phyloP scores from a whole-genome alignment of 2,797 vertebrate genomes.

The Atherinosoma microstoma region DNA sequence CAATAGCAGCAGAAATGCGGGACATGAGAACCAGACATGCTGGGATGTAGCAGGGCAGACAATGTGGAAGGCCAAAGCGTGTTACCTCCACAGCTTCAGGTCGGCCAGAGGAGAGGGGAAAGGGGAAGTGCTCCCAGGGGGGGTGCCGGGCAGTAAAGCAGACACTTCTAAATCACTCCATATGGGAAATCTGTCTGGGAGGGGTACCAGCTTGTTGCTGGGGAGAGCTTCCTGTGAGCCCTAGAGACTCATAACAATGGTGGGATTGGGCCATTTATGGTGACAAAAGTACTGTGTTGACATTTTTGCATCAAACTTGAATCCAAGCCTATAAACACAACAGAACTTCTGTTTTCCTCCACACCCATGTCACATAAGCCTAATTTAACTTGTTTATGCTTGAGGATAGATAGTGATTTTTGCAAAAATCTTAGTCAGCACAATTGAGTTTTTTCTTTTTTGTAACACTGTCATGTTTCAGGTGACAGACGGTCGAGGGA shows the following conservation, averaged over 20 bases:
- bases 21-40: constrained; percentile 48
- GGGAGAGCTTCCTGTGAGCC: constrained; percentile 71
- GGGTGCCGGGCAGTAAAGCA: constrained; percentile 66
- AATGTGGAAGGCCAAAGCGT: constrained; percentile 62
- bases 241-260: constrained; percentile 59
- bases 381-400: background rate
- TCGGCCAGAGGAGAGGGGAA: constrained; percentile 51
- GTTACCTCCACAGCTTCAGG: constrained; percentile 57
- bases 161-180: constrained; percentile 82
- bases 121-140: constrained; percentile 67
- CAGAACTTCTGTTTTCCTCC: background rate
- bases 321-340: constrained; percentile 5
- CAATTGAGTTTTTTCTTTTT: background rate
- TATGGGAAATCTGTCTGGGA: constrained; percentile 77
- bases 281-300: constrained; percentile 42
- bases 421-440: background rate
- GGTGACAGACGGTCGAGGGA: constrained; percentile 91
- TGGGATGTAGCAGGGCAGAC: constrained; percentile 63
- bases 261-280: constrained; percentile 39
- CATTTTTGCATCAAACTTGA: constrained; percentile 33
- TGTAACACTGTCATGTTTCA: constrained; percentile 65
- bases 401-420: background rate
- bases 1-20: constrained; percentile 38
- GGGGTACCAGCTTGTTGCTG: constrained; percentile 54
- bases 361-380: background rate